phyloP scores from a whole-genome alignment of 2,888 invertebrate genomes.

The Dynastes grantii region DNA sequence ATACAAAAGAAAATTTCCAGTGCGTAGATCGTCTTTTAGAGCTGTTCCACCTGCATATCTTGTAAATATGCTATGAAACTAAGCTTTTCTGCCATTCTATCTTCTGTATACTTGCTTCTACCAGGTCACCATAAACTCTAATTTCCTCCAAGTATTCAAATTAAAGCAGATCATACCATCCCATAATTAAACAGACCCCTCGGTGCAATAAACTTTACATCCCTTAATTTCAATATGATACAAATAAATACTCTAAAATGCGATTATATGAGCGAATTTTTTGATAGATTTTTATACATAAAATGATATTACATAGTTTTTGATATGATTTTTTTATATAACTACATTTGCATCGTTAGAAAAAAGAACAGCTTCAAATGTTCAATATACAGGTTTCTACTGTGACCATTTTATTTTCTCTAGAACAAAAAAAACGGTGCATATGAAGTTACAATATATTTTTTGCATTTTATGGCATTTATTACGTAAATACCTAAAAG shows the following conservation, averaged over 20 bases:
- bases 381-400: no score
- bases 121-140: background rate
- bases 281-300: background rate
- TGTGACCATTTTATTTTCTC: background rate
- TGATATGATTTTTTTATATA: constrained; percentile 9
- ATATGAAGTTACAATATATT: constrained; percentile 39
- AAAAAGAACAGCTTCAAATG: background rate
- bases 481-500: constrained; percentile 17
- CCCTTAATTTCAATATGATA: background rate
- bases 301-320: background rate
- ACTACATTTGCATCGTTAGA: constrained; percentile 1
- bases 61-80: background rate
- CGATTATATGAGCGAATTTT: background rate
- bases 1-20: no score
- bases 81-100: constrained; percentile 1
- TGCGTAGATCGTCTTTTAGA: background rate
- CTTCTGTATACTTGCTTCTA: background rate
- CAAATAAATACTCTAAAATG: constrained; percentile 36
- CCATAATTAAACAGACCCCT: background rate
- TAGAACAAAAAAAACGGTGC: background rate
- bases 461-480: constrained; percentile 62
- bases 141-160: background rate
- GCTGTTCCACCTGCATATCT: background rate
- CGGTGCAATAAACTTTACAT: constrained; percentile 18
- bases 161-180: background rate